Evolutionary conservation across 2,797 vertebrate genomes (phyloP).

Genomic region (Alca torda): DNA sequence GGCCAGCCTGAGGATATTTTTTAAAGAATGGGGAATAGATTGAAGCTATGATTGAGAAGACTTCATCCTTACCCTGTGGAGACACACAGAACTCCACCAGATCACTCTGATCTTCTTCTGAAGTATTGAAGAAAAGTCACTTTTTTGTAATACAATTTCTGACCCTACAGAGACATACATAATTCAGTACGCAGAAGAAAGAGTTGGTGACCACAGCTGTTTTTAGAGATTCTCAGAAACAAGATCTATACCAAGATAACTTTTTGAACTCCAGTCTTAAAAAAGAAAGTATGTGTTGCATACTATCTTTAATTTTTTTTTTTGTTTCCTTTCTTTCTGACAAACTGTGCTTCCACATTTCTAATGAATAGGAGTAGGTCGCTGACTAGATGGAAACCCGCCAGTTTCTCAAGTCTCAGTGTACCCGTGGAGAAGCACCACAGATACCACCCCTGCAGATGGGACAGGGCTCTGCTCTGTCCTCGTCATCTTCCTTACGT

Average conservation of each 20-base stretch:
- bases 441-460: not conserved
- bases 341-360: not conserved
- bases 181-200: not conserved
- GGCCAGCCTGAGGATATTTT: not conserved
- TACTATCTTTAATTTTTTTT: not conserved
- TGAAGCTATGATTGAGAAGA: not conserved
- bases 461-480: not conserved
- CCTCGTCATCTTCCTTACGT: not conserved
- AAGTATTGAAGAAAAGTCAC: not conserved
- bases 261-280: not conserved
- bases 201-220: not conserved
- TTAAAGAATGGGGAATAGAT: not conserved
- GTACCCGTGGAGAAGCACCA: not conserved
- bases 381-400: not conserved
- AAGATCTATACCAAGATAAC: not conserved
- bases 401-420: not conserved
- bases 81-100: not conserved
- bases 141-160: not conserved
- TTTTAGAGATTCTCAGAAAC: not conserved
- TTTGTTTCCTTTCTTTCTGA: not conserved
- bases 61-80: not conserved
- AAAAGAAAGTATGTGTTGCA: fast-evolving
- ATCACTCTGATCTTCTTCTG: conserved; percentile 1
- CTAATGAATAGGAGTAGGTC: not conserved
- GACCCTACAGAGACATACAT: not conserved